Evolutionary conservation across 2,888 invertebrate genomes (phyloP).

Genomic region (Phania funesta): DNA sequence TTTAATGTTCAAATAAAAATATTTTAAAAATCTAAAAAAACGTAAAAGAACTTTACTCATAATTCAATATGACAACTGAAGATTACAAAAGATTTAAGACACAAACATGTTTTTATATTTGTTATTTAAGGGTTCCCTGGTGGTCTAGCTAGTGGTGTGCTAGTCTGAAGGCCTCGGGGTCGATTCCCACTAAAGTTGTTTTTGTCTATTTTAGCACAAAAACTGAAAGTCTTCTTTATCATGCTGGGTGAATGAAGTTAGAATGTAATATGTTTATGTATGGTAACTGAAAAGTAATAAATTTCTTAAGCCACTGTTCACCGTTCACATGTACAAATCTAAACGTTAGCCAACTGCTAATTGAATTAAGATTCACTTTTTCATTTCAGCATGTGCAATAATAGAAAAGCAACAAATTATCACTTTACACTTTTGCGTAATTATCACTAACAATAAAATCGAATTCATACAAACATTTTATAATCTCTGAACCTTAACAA

Average conservation of each 20-base stretch:
- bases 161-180: too few species aligned
- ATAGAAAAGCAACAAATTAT: slow-evolving; percentile 52
- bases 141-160: too few species aligned
- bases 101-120: slow-evolving; percentile 12
- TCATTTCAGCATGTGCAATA: neutral
- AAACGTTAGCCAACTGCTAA: slow-evolving; percentile 46
- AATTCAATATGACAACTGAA: neutral
- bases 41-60: neutral
- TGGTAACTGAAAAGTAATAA: neutral
- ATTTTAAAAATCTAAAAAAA: neutral
- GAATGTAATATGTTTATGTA: neutral
- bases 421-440: slow-evolving; percentile 53
- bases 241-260: too few species aligned
- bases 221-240: too few species aligned
- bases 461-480: neutral
- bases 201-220: too few species aligned
- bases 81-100: slow-evolving; percentile 13
- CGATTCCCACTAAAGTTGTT: too few species aligned
- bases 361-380: slow-evolving; percentile 55
- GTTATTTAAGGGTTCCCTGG: too few species aligned
- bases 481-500: too few species aligned
- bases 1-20: neutral
- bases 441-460: slow-evolving; percentile 49
- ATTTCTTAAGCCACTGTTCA: neutral
- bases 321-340: neutral